Evolutionary conservation across 2,113 vertebrate genomes (phyloP).

Genomic region (Eptatretus burgeri): DNA sequence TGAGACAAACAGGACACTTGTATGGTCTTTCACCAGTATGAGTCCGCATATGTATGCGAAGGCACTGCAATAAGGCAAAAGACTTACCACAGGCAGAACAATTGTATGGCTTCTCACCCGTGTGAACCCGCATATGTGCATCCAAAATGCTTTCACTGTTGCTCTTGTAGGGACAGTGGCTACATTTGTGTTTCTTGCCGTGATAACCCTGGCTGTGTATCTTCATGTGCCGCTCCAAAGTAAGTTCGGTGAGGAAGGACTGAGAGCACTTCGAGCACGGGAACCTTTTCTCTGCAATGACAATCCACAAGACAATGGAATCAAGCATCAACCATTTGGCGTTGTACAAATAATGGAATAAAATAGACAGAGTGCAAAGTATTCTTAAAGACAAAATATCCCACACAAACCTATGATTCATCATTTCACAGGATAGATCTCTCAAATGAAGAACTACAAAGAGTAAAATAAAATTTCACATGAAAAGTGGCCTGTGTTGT

Average conservation of each 20-base stretch:
- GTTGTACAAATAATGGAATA: no score
- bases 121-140: background rate
- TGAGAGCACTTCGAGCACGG: no score
- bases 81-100: background rate
- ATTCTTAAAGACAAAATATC: no score
- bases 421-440: no score
- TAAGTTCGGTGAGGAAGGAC: background rate
- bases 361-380: no score
- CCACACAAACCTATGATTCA: no score
- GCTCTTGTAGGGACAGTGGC: background rate
- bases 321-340: no score
- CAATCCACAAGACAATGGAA: no score
- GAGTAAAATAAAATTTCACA: no score
- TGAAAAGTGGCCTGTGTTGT: no score
- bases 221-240: slow-evolving; percentile 1
- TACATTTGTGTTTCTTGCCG: background rate
- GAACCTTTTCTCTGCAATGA: no score
- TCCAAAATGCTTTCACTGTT: background rate
- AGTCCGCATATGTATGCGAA: slow-evolving; percentile 2
- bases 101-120: slow-evolving; percentile 1
- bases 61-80: background rate
- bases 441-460: no score
- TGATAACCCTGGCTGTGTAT: background rate
- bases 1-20: background rate
- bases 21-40: background rate